Percentiles rank a stretch among this genome's conserved stretches.
Evolutionary conservation across 2,888 invertebrate genomes (phyloP).

Genomic region (Rhagophthalmus giganteus): DNA sequence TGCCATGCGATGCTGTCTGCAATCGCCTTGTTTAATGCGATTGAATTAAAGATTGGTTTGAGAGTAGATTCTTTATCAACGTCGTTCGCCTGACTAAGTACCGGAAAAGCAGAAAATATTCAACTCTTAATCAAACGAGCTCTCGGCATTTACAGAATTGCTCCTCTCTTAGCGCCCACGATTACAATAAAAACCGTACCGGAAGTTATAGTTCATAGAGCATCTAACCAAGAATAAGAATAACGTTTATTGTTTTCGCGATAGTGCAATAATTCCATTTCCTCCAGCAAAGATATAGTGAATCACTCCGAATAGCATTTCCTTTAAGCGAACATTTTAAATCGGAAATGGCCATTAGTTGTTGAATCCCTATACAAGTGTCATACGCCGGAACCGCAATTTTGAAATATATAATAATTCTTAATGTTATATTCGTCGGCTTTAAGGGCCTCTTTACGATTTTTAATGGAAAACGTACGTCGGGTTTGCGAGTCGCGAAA

Average conservation of each 20-base stretch:
- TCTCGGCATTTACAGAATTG: not conserved
- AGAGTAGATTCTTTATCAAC: slow-evolving; percentile 55
- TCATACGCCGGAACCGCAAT: slow-evolving; percentile 50
- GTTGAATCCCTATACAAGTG: slow-evolving; percentile 49
- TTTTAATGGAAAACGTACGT: too few relatives aligned
- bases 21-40: slow-evolving; percentile 52
- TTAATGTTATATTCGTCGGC: slow-evolving; percentile 46
- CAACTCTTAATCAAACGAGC: slow-evolving; percentile 6
- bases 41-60: slow-evolving; percentile 56
- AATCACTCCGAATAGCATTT: slow-evolving; percentile 38
- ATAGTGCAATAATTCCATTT: slow-evolving; percentile 41
- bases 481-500: too few relatives aligned
- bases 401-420: slow-evolving; percentile 55
- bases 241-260: slow-evolving; percentile 40
- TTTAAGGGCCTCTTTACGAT: too few relatives aligned
- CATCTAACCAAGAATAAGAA: slow-evolving; percentile 41
- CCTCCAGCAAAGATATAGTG: slow-evolving; percentile 35
- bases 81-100: slow-evolving; percentile 54
- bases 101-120: slow-evolving; percentile 8
- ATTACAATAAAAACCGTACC: too few relatives aligned
- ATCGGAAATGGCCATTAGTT: slow-evolving; percentile 54
- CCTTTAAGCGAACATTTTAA: slow-evolving; percentile 44
- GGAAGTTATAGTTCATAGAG: slow-evolving; percentile 41
- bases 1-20: slow-evolving; percentile 44
- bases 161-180: too few relatives aligned